Conservation (phyloP, 2,113 vertebrate species). For the Scalopus aquaticus region DNA sequence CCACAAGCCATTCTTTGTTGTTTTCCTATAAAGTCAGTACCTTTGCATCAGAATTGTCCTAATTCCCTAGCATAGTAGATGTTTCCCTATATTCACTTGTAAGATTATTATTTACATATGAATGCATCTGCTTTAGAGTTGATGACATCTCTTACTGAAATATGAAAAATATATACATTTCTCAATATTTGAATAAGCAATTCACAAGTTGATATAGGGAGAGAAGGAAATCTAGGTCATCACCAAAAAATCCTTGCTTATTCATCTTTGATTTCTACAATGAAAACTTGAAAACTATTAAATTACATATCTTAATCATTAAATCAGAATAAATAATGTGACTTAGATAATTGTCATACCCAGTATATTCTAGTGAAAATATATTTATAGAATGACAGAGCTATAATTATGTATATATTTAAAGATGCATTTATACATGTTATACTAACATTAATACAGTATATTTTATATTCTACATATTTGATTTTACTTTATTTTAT, state of each 20-base stretch:
- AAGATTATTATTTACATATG: constrained; percentile 40
- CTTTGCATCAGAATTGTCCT: constrained; percentile 69
- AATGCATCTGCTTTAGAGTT: constrained; percentile 38
- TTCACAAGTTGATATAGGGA: neutral
- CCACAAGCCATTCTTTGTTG: constrained; percentile 66
- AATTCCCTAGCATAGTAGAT: constrained; percentile 46
- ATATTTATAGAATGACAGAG: neutral
- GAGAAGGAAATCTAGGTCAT: neutral
- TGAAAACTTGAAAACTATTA: constrained; percentile 18
- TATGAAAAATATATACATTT: constrained; percentile 37
- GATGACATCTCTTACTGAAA: constrained; percentile 47
- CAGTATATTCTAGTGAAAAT: neutral
- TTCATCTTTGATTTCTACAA: neutral
- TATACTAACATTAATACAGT: neutral
- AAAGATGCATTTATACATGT: neutral
- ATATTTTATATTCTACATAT: neutral
- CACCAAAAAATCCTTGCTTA: accelerated
- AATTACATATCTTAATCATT: neutral
- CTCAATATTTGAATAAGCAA: neutral
- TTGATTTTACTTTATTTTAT: neutral
- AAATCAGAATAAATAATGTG: neutral
- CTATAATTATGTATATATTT: neutral
- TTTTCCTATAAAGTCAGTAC: constrained; percentile 71
- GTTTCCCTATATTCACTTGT: constrained; percentile 50
- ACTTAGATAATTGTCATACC: neutral